Evolutionary conservation across 2,113 vertebrate species (phyloP).

Genomic region (Nothocercus julius): DNA sequence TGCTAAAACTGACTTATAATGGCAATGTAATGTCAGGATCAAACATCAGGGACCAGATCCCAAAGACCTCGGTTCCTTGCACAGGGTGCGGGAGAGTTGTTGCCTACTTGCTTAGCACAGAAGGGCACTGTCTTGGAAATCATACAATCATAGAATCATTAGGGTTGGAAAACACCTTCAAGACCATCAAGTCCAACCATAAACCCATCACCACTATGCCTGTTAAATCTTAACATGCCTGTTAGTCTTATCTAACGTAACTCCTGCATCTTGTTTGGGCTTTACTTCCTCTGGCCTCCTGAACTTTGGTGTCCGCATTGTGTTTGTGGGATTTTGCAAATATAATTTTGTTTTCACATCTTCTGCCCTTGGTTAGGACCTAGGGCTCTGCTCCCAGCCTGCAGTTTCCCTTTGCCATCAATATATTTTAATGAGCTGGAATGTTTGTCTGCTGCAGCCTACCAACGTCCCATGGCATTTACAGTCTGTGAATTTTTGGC

Average conservation of each 20-base stretch:
- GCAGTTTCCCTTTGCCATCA: background rate
- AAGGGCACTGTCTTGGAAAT: rapidly evolving
- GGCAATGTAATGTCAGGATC: background rate
- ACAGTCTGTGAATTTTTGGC: background rate
- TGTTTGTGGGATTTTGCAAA: background rate
- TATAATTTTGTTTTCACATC: background rate
- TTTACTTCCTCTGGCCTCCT: background rate
- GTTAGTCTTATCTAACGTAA: no score
- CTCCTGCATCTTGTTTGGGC: background rate
- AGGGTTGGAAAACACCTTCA: no score
- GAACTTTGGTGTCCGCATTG: background rate
- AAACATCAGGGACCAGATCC: background rate
- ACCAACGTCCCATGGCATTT: background rate
- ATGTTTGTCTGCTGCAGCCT: background rate
- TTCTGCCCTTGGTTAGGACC: background rate
- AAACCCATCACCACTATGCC: no score
- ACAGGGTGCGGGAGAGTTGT: rapidly evolving
- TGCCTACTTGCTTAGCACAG: rapidly evolving
- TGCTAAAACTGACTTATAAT: background rate
- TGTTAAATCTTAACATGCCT: no score
- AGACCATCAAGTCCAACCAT: no score
- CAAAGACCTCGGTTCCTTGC: background rate
- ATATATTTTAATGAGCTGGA: background rate
- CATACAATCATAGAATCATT: no score
- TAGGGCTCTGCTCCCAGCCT: background rate